These are phyloP conservation scores for Drosophila kanapiae DNA, from an alignment of 1,140 invertebrate species.

Conservation along the genomic window DNA sequence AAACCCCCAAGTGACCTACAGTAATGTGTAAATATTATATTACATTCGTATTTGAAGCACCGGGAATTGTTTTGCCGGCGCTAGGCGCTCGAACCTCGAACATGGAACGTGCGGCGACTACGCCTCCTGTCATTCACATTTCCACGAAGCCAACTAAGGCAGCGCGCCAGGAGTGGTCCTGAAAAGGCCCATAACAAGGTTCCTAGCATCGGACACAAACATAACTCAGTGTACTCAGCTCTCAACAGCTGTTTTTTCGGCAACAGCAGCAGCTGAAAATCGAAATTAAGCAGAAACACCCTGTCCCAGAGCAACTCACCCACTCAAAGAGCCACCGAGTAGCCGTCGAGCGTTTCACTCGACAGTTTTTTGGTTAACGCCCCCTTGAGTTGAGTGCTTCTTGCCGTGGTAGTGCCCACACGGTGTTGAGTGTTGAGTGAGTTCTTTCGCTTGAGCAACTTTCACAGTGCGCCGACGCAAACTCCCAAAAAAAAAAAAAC, in stretches of 20 bases:
- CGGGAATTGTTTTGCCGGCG: conserved; percentile 57
- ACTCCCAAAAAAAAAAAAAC: conserved; percentile 27
- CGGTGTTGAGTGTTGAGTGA: conserved; percentile 17
- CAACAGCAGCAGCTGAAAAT: conserved; percentile 65
- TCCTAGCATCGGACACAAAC: conserved; percentile 18
- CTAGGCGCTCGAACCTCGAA: conserved; percentile 15
- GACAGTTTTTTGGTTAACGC: conserved; percentile 38
- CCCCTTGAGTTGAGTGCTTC: conserved; percentile 51
- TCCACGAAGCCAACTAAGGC: conserved; percentile 40
- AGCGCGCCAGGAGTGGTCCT: conserved; percentile 12
- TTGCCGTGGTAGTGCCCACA: conserved; percentile 15
- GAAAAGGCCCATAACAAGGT: conserved; percentile 41
- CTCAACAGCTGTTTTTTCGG: conserved; percentile 69
- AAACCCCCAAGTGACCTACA: neutral
- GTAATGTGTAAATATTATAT: neutral
- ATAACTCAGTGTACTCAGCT: conserved; percentile 59
- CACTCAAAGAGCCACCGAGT: conserved; percentile 22
- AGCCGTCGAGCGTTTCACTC: conserved; percentile 14
- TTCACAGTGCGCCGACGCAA: conserved; percentile 62
- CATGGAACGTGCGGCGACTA: conserved; percentile 39
- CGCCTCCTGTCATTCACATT: conserved; percentile 44
- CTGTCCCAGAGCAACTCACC: conserved; percentile 44
- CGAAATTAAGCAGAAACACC: conserved; percentile 57
- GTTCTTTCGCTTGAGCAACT: conserved; percentile 41
- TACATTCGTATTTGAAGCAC: neutral